Conservation (phyloP, 2,113 vertebrate genomes). For the Oryzias woworae region DNA sequence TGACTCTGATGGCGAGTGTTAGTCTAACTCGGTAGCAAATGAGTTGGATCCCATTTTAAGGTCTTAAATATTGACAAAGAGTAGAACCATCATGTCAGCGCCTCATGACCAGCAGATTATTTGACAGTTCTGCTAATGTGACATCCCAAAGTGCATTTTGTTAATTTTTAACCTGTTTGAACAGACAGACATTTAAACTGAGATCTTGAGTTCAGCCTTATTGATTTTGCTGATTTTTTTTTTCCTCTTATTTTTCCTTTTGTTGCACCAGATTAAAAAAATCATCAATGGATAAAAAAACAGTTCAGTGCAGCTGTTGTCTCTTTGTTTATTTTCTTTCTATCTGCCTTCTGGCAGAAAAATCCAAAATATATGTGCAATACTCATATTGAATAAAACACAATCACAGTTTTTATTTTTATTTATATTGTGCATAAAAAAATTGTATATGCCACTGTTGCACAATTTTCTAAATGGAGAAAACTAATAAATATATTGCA, state of each 20-base stretch:
- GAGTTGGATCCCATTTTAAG: neutral
- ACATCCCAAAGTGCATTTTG: conserved; percentile 23
- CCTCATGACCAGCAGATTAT: conserved; percentile 9
- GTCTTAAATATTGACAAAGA: conserved; percentile 18
- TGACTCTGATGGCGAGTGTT: neutral
- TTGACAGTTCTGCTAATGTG: conserved; percentile 23
- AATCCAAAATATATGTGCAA: too few species aligned
- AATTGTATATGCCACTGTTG: too few species aligned
- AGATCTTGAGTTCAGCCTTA: neutral
- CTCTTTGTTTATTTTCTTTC: too few species aligned
- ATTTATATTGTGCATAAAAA: too few species aligned
- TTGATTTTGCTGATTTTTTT: neutral
- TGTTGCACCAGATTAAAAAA: neutral
- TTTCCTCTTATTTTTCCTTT: neutral
- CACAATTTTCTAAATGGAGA: too few species aligned
- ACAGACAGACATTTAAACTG: conserved; percentile 4
- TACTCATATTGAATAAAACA: too few species aligned
- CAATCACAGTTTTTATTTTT: too few species aligned
- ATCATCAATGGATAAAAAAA: too few species aligned
- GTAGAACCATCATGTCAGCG: conserved; percentile 3
- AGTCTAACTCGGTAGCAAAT: neutral
- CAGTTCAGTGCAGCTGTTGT: too few species aligned
- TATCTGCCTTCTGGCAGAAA: too few species aligned
- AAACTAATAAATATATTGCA: too few species aligned
- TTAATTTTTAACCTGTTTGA: conserved; percentile 50